A percentile compares a stretch with the other conserved stretches of the same genome.
Conservation (phyloP, 2,797 vertebrate genomes). For the Valencia hispanica region DNA sequence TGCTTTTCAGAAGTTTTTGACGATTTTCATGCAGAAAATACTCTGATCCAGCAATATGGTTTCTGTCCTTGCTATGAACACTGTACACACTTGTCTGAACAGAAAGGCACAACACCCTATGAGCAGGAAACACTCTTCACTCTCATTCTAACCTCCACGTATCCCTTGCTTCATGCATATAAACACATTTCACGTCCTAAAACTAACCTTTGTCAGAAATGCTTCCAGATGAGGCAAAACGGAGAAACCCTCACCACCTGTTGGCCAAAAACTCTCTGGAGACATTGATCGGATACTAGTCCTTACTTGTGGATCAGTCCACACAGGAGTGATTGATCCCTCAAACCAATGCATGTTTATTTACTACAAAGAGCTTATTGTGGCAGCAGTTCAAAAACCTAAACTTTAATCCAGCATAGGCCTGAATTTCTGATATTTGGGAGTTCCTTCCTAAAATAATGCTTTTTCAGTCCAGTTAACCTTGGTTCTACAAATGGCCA, state of each 20-base stretch:
- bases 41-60: conserved; percentile 65
- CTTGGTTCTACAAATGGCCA: background rate
- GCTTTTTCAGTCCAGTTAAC: conserved; percentile 2
- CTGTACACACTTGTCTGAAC: conserved; percentile 68
- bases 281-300: conserved; percentile 60
- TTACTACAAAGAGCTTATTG: conserved; percentile 54
- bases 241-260: conserved; percentile 47
- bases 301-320: conserved; percentile 30
- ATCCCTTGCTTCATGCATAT: conserved; percentile 53
- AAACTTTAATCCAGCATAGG: conserved; percentile 30
- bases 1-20: background rate
- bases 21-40: conserved; percentile 3
- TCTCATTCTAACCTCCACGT: conserved; percentile 64
- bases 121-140: conserved; percentile 57
- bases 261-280: conserved; percentile 52
- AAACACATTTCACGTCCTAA: conserved; percentile 60
- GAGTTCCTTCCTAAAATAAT: background rate
- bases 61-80: conserved; percentile 78
- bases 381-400: conserved; percentile 29
- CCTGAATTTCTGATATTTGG: conserved; percentile 30
- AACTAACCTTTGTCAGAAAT: conserved; percentile 66
- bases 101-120: conserved; percentile 55
- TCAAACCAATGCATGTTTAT: conserved; percentile 53
- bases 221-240: conserved; percentile 34
- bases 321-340: conserved; percentile 52